Base-by-base conservation (phyloP, 2,113 vertebrate species). In the Phodopus roborovskii region DNA sequence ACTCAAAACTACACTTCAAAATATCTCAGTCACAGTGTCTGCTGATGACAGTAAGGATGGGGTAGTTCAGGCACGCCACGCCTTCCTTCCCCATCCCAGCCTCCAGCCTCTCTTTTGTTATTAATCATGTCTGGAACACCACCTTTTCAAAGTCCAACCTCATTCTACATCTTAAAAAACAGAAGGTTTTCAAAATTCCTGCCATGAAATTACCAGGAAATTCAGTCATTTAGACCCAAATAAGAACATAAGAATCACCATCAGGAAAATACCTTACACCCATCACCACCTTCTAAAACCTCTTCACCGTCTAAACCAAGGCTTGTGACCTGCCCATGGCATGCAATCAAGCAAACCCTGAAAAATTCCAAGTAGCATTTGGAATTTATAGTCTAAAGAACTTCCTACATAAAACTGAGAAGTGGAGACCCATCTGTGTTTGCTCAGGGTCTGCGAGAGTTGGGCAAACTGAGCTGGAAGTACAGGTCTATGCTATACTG, bases 401-500 rank as follows among this genome's bases (percentile, higher is more conserved):
- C 91, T 91, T 96, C 91, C 92, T 95, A 95, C 92, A 94, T 94
- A 89, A 96, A 92, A 94, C 94, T 95, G 91, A 95, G 92, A 96
- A 96, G 97, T 96, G 96, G 96, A 97, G 92, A 92, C 92, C 88
- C 97, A 96, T 97, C 96, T 97, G 97, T 97, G 96, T 97, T 97
- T 95, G 96, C 92, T 97, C 96, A 97, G 97, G 92, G 97, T 97
- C 97, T 97, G 97, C 96, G 94, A 92, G 95, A 94, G 97, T 53
- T 92, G 96, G 94, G 97, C 92, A 94, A n/a, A 93, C 81, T 20
- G 88, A 95, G 94, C 64, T 96, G 92, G 95, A 89, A 97, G 88
- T 45, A 83, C 96, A 94, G 92, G 95, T 95, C 97, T 89, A 88
- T 64, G 94, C 92, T 97, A 89, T 86, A 68, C 91, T 95, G 91